These are phyloP conservation scores for Arion vulgaris DNA, from an alignment of 1,140 invertebrate species.

Conservation along the genomic window DNA sequence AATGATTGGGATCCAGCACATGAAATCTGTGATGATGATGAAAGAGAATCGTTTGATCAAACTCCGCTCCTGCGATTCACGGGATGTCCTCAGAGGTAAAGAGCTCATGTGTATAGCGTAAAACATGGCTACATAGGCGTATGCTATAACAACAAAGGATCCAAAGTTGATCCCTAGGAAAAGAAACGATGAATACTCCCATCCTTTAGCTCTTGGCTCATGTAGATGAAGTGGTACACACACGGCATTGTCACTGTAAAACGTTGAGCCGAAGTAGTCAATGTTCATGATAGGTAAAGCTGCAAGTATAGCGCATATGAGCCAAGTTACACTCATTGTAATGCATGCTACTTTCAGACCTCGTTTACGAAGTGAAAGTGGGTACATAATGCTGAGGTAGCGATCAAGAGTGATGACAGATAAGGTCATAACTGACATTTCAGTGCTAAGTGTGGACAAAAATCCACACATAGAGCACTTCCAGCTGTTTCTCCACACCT, in stretches of 20 bases:
- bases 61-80: constrained; percentile 75
- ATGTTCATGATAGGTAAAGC: constrained; percentile 80
- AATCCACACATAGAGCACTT: constrained; percentile 60
- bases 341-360: constrained; percentile 73
- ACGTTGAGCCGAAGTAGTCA: constrained; percentile 73
- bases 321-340: constrained; percentile 78
- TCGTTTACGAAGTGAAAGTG: constrained; percentile 71
- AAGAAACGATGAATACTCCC: constrained; percentile 71
- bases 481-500: constrained; percentile 81
- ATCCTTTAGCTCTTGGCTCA: constrained; percentile 69
- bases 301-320: constrained; percentile 78
- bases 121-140: constrained; percentile 75
- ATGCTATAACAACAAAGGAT: constrained; percentile 72
- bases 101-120: constrained; percentile 78
- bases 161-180: constrained; percentile 70
- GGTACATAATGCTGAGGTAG: constrained; percentile 79
- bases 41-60: constrained; percentile 65
- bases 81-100: constrained; percentile 77
- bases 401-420: constrained; percentile 85
- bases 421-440: constrained; percentile 83
- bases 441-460: constrained; percentile 59
- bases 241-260: constrained; percentile 70
- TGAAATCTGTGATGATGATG: constrained; percentile 69
- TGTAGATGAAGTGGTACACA: constrained; percentile 72
- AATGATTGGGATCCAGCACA: constrained; percentile 71